These are phyloP conservation scores for Leptopilina syphax DNA, from an alignment of 2,888 invertebrate species.

Conservation along the genomic window DNA sequence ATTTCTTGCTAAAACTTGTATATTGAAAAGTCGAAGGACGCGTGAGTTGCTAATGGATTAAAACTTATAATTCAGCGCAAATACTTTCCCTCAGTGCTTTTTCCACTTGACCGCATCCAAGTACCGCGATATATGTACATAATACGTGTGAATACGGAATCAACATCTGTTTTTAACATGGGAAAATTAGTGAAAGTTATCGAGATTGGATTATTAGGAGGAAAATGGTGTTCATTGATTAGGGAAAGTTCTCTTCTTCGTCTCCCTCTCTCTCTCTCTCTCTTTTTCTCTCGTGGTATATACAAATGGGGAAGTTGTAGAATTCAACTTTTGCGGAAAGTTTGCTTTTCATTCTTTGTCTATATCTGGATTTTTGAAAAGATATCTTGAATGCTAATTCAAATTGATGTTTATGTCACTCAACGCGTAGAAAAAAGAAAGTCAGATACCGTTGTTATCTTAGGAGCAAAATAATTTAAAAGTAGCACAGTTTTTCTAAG, in stretches of 20 bases:
- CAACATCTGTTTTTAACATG: slow-evolving; percentile 27
- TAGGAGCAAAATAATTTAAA: too few relatives aligned
- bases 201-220: slow-evolving; percentile 18
- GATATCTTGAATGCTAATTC: too few relatives aligned
- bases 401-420: too few relatives aligned
- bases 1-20: slow-evolving; percentile 1
- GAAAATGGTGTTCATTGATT: slow-evolving; percentile 16
- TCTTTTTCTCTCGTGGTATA: too few relatives aligned
- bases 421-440: too few relatives aligned
- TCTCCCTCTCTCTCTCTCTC: too few relatives aligned
- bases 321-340: background rate
- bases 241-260: slow-evolving; percentile 4
- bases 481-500: too few relatives aligned
- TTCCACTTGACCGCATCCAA: slow-evolving; percentile 17
- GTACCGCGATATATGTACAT: slow-evolving; percentile 1
- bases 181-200: slow-evolving; percentile 37
- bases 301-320: background rate
- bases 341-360: background rate
- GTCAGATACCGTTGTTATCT: too few relatives aligned
- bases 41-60: slow-evolving; percentile 11
- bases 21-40: background rate
- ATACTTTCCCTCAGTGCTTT: slow-evolving; percentile 30
- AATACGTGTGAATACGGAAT: slow-evolving; percentile 17
- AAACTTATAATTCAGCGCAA: slow-evolving; percentile 19
- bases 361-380: background rate